Conservation (phyloP, 2,113 vertebrate species). For the Cyprinodon tularosa region DNA sequence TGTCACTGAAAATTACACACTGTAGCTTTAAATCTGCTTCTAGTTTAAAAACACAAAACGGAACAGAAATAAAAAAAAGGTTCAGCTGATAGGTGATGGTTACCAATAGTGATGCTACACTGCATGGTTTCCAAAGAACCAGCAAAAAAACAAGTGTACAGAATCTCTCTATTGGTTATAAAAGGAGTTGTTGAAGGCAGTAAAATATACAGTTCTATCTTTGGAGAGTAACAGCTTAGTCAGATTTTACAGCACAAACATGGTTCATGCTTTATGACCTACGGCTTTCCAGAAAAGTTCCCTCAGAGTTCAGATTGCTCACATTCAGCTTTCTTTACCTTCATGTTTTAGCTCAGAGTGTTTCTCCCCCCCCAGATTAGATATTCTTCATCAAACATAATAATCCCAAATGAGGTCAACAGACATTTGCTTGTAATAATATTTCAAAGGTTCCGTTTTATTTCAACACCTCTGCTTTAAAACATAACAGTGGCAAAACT, state of each 20-base stretch:
- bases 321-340: background rate
- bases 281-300: background rate
- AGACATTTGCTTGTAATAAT: background rate
- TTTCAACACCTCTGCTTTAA: too few species aligned
- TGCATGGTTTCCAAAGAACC: too few species aligned
- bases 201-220: too few species aligned
- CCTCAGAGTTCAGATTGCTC: background rate
- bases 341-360: background rate
- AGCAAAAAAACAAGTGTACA: too few species aligned
- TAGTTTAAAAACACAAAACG: background rate
- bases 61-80: background rate
- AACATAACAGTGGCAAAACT: background rate
- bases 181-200: too few species aligned
- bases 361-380: background rate
- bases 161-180: too few species aligned
- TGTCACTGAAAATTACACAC: too few species aligned
- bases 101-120: background rate
- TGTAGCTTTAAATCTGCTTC: too few species aligned
- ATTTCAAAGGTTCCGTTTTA: too few species aligned
- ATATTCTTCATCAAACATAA: background rate
- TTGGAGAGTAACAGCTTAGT: too few species aligned
- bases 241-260: too few species aligned
- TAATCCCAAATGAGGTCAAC: background rate
- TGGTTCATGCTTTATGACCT: background rate
- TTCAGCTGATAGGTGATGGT: background rate